A percentile compares a stretch with the other conserved stretches of the same genome.
These are phyloP conservation scores for Chaetura pelagica DNA, from an alignment of 2,113 vertebrate genomes.

Conservation along the genomic window DNA sequence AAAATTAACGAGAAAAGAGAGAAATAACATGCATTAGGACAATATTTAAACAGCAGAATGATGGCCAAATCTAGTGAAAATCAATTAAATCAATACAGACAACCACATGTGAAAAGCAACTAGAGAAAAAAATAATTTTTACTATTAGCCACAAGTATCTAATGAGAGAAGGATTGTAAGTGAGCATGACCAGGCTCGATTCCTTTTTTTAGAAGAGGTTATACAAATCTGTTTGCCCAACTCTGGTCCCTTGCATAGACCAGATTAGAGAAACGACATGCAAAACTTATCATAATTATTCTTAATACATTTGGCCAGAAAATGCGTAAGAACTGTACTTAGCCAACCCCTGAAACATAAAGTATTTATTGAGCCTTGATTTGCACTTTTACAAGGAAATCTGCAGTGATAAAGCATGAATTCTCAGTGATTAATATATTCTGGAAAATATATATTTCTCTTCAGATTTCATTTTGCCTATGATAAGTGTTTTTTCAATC, in stretches of 20 bases:
- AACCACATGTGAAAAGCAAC: background rate
- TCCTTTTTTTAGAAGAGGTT: background rate
- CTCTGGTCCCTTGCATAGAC: background rate
- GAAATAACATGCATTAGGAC: background rate
- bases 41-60: background rate
- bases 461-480: background rate
- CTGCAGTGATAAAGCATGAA: background rate
- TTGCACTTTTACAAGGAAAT: background rate
- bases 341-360: background rate
- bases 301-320: rapidly evolving
- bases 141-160: background rate
- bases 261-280: background rate
- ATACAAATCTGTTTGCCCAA: background rate
- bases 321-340: background rate
- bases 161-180: background rate
- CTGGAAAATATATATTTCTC: background rate
- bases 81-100: background rate
- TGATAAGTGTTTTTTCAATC: background rate
- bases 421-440: background rate
- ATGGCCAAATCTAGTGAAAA: background rate
- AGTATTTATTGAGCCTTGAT: background rate
- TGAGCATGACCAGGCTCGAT: background rate
- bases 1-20: background rate
- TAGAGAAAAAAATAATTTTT: background rate
- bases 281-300: background rate